Evolutionary conservation across 2,888 invertebrate genomes (phyloP).

Genomic region (Idaea straminata): DNA sequence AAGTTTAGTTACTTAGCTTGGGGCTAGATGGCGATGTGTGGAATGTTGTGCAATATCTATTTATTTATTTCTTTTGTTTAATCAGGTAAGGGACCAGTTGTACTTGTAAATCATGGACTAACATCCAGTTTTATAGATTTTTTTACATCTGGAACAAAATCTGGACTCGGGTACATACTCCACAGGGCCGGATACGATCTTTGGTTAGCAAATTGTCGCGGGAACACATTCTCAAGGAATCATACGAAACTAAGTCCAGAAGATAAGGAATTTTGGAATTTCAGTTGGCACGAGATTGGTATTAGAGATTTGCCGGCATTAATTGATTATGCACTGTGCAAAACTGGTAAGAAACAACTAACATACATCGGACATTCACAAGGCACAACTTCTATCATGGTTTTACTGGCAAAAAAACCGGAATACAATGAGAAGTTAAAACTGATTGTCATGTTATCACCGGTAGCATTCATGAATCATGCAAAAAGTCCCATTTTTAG

Average conservation of each 20-base stretch:
- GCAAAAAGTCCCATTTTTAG: no score
- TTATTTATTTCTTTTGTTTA: no score
- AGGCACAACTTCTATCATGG: constrained; percentile 81
- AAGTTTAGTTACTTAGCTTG: no score
- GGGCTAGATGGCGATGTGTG: no score
- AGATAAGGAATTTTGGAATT: constrained; percentile 79
- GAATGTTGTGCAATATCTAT: no score
- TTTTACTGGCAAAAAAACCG: constrained; percentile 81
- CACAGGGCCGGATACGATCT: constrained; percentile 81
- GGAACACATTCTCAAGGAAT: constrained; percentile 81
- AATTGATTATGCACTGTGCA: constrained; percentile 83
- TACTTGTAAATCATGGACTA: no score
- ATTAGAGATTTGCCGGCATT: constrained; percentile 86
- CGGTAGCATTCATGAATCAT: no score
- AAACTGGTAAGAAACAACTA: constrained; percentile 79
- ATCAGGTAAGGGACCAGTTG: no score
- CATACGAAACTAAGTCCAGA: constrained; percentile 69
- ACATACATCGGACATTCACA: constrained; percentile 90
- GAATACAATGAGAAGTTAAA: constrained; percentile 82
- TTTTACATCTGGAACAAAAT: no score
- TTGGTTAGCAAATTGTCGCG: constrained; percentile 89
- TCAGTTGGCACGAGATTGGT: constrained; percentile 91
- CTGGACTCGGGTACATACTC: no score
- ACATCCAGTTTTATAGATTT: no score
- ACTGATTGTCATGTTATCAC: no score